These are phyloP conservation scores for Pseudorectes ferrugineus DNA, from an alignment of 2,113 vertebrate species.

Conservation along the genomic window DNA sequence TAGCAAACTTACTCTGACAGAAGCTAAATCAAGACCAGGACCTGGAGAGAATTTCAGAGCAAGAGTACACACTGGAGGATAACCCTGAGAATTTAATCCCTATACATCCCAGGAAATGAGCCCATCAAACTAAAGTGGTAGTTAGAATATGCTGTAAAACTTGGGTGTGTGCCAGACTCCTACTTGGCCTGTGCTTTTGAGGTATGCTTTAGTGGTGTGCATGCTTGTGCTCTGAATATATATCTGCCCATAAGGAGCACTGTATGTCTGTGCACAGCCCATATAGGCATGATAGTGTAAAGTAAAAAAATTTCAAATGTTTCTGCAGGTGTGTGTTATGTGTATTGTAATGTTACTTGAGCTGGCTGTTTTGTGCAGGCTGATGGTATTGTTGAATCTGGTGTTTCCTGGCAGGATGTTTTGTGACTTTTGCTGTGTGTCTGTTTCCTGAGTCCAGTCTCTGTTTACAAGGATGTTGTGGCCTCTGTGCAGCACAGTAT, in stretches of 20 bases:
- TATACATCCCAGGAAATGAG: background rate
- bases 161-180: background rate
- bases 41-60: background rate
- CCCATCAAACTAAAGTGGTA: background rate
- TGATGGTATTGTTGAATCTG: conserved; percentile 68
- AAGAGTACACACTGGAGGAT: background rate
- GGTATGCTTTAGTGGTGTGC: background rate
- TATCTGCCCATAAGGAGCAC: background rate
- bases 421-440: conserved; percentile 73
- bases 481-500: conserved; percentile 1
- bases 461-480: conserved; percentile 68
- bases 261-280: background rate
- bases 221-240: background rate
- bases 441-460: conserved; percentile 75
- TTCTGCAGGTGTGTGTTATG: background rate
- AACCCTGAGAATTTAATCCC: background rate
- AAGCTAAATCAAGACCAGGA: background rate
- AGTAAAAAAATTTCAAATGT: background rate
- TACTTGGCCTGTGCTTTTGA: background rate
- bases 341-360: background rate
- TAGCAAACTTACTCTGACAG: background rate
- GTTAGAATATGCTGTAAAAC: background rate
- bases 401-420: conserved; percentile 83
- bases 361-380: background rate
- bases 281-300: background rate